phyloP scores from a whole-genome alignment of 2,797 vertebrate species.

The Gastrophryne carolinensis region DNA sequence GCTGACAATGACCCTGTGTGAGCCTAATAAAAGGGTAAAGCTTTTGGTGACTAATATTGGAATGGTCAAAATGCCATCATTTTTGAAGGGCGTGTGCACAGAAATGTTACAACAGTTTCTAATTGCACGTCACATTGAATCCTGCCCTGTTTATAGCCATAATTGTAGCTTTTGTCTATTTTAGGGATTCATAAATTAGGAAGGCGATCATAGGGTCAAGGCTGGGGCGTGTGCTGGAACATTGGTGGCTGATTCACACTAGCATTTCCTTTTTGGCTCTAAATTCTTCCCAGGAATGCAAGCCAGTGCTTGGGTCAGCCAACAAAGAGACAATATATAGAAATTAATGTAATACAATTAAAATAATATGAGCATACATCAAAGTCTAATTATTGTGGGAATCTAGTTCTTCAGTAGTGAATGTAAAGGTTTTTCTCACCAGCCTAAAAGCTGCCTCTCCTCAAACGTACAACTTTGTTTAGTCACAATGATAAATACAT shows the following conservation, averaged over 20 bases:
- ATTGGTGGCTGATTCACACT: neutral
- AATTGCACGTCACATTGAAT: neutral
- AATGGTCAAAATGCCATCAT: too few relatives aligned
- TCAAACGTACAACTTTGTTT: too few relatives aligned
- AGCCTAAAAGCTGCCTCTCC: too few relatives aligned
- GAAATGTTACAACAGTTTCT: neutral
- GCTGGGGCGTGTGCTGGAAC: neutral
- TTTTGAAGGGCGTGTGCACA: neutral
- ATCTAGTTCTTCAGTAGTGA: too few relatives aligned
- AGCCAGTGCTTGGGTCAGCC: neutral
- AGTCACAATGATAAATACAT: too few relatives aligned
- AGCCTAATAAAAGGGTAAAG: neutral
- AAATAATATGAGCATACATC: too few relatives aligned
- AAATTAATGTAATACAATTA: too few relatives aligned
- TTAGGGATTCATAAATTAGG: neutral
- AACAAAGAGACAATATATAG: too few relatives aligned
- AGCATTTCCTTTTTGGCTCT: neutral
- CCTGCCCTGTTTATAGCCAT: neutral
- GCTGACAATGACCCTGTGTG: neutral
- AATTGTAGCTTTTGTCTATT: constrained; percentile 9
- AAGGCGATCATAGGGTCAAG: neutral
- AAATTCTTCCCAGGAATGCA: neutral
- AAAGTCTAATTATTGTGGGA: too few relatives aligned
- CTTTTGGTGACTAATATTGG: neutral
- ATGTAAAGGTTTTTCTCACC: too few relatives aligned